phyloP scores from a whole-genome alignment of 2,113 vertebrate species.

The Antigone vipio region DNA sequence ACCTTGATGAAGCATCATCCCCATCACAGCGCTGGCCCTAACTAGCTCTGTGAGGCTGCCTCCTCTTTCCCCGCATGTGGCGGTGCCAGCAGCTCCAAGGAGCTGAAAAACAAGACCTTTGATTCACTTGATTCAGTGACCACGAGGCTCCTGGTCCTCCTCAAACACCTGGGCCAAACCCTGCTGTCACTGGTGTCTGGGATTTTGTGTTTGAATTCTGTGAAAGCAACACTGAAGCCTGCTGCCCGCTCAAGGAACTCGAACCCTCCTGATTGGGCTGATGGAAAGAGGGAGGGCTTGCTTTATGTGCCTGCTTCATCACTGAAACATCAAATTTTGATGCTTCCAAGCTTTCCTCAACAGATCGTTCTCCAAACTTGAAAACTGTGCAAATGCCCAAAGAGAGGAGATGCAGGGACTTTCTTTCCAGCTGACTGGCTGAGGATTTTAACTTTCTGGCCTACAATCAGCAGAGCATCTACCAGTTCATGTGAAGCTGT shows the following conservation, averaged over 20 bases:
- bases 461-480: conserved; percentile 10
- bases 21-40: neutral
- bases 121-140: neutral
- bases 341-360: neutral
- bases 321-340: neutral
- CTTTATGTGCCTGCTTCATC: neutral
- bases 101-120: neutral
- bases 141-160: neutral
- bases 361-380: neutral
- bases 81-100: neutral
- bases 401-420: neutral
- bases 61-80: accelerated
- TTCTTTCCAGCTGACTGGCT: neutral
- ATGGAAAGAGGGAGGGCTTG: neutral
- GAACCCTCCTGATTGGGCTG: neutral
- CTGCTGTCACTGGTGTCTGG: neutral
- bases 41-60: neutral
- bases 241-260: neutral
- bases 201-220: neutral
- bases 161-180: neutral
- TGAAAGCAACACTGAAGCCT: neutral
- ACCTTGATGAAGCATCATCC: neutral
- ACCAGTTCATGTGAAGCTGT: conserved; percentile 29
- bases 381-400: neutral
- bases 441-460: conserved; percentile 14